Evolutionary conservation across 2,797 vertebrate species (phyloP).

Genomic region (Crax fasciolata): DNA sequence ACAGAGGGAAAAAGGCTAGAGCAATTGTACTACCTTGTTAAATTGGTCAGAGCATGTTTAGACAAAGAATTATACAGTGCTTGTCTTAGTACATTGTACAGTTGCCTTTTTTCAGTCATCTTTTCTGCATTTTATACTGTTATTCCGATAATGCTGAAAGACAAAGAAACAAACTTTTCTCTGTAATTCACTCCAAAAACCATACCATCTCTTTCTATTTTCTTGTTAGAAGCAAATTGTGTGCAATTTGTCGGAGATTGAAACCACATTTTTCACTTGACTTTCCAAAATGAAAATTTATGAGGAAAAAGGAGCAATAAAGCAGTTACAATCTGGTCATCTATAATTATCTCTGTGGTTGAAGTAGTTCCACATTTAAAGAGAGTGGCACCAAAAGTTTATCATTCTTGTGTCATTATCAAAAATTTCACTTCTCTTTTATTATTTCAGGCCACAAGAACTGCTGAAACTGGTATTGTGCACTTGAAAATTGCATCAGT

Average conservation of each 20-base stretch:
- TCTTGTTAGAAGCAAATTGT: slow-evolving; percentile 85
- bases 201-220: slow-evolving; percentile 79
- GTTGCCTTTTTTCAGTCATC: slow-evolving; percentile 53
- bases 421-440: slow-evolving; percentile 84
- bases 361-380: slow-evolving; percentile 84
- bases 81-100: slow-evolving; percentile 39
- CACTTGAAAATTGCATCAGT: slow-evolving; percentile 34
- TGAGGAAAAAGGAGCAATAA: slow-evolving; percentile 87
- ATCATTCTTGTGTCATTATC: slow-evolving; percentile 76
- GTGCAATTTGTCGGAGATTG: slow-evolving; percentile 85
- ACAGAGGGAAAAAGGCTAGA: slow-evolving; percentile 12
- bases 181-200: slow-evolving; percentile 78
- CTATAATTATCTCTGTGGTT: slow-evolving; percentile 88
- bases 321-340: slow-evolving; percentile 88
- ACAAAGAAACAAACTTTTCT: slow-evolving; percentile 73
- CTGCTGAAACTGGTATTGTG: slow-evolving; percentile 40
- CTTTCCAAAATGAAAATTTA: slow-evolving; percentile 89
- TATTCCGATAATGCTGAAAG: slow-evolving; percentile 71
- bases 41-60: slow-evolving; percentile 62
- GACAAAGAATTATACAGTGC: slow-evolving; percentile 49
- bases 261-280: slow-evolving; percentile 89
- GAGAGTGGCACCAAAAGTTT: slow-evolving; percentile 80
- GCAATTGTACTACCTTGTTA: slow-evolving; percentile 43
- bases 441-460: slow-evolving; percentile 58
- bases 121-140: slow-evolving; percentile 73